Conservation (phyloP, 2,113 vertebrate species). For the Delphinus delphis region DNA sequence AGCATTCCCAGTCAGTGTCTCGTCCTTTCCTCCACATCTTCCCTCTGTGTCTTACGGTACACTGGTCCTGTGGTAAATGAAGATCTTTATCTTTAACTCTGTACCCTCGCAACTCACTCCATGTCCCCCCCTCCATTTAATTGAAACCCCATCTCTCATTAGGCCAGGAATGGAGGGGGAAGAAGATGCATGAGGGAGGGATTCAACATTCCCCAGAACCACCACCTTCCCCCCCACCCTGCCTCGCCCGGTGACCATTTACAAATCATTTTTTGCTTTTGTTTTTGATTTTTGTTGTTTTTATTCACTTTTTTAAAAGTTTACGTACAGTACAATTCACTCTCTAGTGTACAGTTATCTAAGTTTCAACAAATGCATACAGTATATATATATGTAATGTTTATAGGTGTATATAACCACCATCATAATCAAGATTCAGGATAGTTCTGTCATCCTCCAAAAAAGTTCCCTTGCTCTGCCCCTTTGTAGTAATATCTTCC, state of each 20-base stretch:
- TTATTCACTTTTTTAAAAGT: background rate
- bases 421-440: background rate
- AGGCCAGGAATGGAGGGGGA: background rate
- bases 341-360: background rate
- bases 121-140: background rate
- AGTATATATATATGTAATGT: accelerated
- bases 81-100: background rate
- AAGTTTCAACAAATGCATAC: background rate
- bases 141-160: background rate
- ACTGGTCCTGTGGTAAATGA: background rate
- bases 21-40: background rate
- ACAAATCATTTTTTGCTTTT: background rate
- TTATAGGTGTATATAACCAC: too few species aligned
- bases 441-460: background rate
- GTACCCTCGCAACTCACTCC: background rate
- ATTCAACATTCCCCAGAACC: background rate
- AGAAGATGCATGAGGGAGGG: background rate
- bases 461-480: background rate
- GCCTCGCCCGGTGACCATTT: background rate
- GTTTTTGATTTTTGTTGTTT: background rate
- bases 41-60: background rate
- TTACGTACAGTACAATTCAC: background rate
- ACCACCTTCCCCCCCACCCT: background rate
- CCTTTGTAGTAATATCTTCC: background rate
- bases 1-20: background rate